Evolutionary conservation across 2,888 invertebrate genomes (phyloP), one percentile per base, ranked within the genome.

Genomic region (Chymomyza caudatula): DNA sequence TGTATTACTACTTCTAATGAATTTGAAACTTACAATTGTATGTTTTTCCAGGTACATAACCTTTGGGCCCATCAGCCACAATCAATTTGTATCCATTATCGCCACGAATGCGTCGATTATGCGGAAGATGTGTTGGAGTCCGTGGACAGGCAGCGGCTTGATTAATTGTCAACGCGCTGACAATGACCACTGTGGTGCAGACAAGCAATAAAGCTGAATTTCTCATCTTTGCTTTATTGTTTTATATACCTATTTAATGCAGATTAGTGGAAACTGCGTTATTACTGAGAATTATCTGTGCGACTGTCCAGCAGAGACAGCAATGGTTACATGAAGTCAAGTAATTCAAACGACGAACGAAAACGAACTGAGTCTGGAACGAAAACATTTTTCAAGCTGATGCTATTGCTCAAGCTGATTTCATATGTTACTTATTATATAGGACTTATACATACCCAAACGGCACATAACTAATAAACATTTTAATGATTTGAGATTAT

Each of bases 21-120:
- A 43, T 15, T 25, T 23, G 6, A n/a, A 13, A 90, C 91, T 92
- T 88, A 94, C 94, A 92, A 65, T 96, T 95, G 88, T 97, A 97
- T 75, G 95, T 92, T 87, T 95, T 93, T 69, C 95, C 96, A 2
- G 97, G 96, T 61, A 94, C 93, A 90, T 97, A 97, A 88, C 95
- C 94, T 87, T 94, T 94, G 20, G 95, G 93, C 81, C 95, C 94
- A 49, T 95, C 96, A 84, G 94, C 95, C 81, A 97, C 92, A 87
- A 94, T 92, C 85, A 98, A 94, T 83, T 94, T 92, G 91, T 96
- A 97, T 87, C 95, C 96, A 91, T 96, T 96, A 91, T 97, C 97
- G 25, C 97, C 97, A 20, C 94, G 93, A 74, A 94, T 92, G 91
- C 94, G 93, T 85, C 73, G 86, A 63, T 88, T 89, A 71, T 88